Conservation (phyloP, 2,888 invertebrate species). For the Endomychus coccineus region DNA sequence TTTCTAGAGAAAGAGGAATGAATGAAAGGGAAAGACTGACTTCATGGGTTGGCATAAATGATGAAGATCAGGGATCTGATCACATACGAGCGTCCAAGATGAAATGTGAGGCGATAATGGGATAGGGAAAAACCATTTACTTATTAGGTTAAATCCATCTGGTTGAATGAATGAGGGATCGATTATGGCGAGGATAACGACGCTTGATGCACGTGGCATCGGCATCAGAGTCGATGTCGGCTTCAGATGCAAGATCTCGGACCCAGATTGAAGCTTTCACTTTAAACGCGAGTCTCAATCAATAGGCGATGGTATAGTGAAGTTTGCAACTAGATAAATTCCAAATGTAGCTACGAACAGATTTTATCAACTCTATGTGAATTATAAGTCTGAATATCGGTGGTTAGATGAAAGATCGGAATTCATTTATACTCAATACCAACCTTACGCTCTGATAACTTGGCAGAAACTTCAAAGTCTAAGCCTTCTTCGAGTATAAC, state of each 20-base stretch:
- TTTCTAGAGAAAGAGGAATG: too few species aligned
- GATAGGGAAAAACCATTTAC: conserved; percentile 2
- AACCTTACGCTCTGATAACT: conserved; percentile 60
- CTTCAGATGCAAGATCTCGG: conserved; percentile 27
- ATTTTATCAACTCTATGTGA: conserved; percentile 29
- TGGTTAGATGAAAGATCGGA: conserved; percentile 28
- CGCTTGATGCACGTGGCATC: conserved; percentile 19
- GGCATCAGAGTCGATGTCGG: conserved; percentile 17
- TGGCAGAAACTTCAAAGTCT: conserved; percentile 62
- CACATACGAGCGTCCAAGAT: too few species aligned
- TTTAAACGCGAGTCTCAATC: conserved; percentile 28
- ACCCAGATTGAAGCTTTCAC: conserved; percentile 28
- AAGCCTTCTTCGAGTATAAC: conserved; percentile 57
- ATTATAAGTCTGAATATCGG: too few species aligned
- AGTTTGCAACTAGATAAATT: conserved; percentile 28
- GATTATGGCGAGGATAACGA: conserved; percentile 10
- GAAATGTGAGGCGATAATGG: not conserved
- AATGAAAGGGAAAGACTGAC: too few species aligned
- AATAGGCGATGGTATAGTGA: conserved; percentile 30
- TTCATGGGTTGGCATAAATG: not conserved
- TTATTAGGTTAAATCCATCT: conserved; percentile 2
- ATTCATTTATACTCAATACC: conserved; percentile 22
- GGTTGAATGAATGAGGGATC: not conserved
- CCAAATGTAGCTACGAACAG: conserved; percentile 26
- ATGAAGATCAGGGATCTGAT: too few species aligned